A percentile compares a stretch with the other conserved stretches of the same genome.
Evolutionary conservation across 2,113 vertebrate species (phyloP).

Genomic region (Crotalus tigris): DNA sequence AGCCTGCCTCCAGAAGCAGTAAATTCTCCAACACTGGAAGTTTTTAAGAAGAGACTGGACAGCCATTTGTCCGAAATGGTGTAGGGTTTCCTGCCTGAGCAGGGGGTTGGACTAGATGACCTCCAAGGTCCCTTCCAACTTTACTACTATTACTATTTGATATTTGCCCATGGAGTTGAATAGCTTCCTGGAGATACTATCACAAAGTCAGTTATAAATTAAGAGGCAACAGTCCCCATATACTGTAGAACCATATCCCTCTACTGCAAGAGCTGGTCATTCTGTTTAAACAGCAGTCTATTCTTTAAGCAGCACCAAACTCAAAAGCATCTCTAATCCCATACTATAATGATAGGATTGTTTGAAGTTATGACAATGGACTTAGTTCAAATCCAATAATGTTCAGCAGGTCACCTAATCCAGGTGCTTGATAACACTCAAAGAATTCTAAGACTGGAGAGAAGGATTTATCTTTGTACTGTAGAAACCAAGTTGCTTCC

Average conservation of each 20-base stretch:
- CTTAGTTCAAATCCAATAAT: not conserved
- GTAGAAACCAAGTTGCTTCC: not conserved
- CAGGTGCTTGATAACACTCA: not conserved
- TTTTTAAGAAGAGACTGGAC: too few relatives aligned
- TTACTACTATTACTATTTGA: not conserved
- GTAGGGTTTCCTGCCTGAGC: too few relatives aligned
- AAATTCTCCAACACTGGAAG: too few relatives aligned
- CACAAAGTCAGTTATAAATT: not conserved
- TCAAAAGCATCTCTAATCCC: not conserved
- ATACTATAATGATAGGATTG: not conserved
- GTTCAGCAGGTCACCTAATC: not conserved
- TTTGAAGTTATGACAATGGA: not conserved
- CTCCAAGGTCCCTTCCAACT: too few relatives aligned
- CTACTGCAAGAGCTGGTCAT: not conserved
- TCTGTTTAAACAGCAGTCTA: not conserved
- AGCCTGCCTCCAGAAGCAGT: too few relatives aligned
- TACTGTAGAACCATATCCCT: not conserved
- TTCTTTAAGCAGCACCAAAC: not conserved
- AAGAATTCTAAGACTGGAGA: not conserved
- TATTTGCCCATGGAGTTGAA: not conserved
- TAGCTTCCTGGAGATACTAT: not conserved
- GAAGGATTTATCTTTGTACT: not conserved
- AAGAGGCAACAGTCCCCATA: not conserved
- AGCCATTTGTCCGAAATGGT: too few relatives aligned
- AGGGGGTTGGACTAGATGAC: too few relatives aligned